phyloP scores from a whole-genome alignment of 2,888 invertebrate genomes.

The Metopia argyrocephala region DNA sequence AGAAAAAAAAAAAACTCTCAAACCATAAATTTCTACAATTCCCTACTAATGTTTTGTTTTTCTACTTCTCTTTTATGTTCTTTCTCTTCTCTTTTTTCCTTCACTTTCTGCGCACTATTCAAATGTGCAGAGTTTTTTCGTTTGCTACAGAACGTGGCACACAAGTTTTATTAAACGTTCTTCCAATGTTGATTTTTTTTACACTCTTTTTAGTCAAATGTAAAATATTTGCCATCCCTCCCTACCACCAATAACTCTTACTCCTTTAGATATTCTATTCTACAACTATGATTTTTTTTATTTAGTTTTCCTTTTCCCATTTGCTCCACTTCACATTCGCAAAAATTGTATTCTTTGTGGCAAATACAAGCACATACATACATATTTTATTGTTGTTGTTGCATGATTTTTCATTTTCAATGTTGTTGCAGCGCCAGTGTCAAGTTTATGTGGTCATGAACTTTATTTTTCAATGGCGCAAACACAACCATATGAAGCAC shows the following conservation, averaged over 20 bases:
- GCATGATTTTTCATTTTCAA: constrained; percentile 61
- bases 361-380: not conserved
- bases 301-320: not conserved
- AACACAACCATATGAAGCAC: not conserved
- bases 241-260: too few relatives aligned
- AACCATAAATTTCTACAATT: constrained; percentile 58
- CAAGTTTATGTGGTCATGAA: constrained; percentile 76
- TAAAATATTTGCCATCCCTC: too few relatives aligned
- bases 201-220: too few relatives aligned
- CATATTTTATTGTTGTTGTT: constrained; percentile 18
- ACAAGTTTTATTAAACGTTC: constrained; percentile 6
- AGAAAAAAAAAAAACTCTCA: too few relatives aligned
- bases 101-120: not conserved
- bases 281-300: too few relatives aligned
- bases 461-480: constrained; percentile 68
- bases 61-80: not conserved
- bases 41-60: constrained; percentile 24
- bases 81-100: not conserved
- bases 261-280: too few relatives aligned
- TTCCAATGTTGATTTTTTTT: constrained; percentile 8
- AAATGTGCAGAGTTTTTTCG: too few relatives aligned
- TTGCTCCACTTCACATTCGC: constrained; percentile 4
- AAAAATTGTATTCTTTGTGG: constrained; percentile 2
- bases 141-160: too few relatives aligned
- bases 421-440: constrained; percentile 70